These are phyloP conservation scores for Neofelis nebulosa DNA, from an alignment of 2,113 vertebrate genomes.

Conservation along the genomic window DNA sequence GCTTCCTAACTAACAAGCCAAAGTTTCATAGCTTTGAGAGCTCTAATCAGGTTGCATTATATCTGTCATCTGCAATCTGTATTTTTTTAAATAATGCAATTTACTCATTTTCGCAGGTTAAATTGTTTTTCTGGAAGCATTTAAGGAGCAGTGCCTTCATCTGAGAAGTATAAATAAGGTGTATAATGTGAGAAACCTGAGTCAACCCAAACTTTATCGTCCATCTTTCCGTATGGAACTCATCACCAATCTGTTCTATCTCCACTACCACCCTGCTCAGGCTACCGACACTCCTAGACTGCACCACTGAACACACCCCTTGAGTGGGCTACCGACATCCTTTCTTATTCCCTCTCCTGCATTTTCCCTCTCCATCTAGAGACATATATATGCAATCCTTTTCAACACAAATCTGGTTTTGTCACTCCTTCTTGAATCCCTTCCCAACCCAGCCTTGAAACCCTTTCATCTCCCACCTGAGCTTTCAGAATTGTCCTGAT, in stretches of 20 bases:
- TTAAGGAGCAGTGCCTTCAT: background rate
- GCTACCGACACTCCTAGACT: background rate
- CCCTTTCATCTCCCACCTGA: background rate
- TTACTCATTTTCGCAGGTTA: constrained; percentile 1
- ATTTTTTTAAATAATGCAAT: constrained; percentile 7
- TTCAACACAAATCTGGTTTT: background rate
- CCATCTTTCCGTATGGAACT: background rate
- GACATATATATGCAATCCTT: background rate
- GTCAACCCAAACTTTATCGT: background rate
- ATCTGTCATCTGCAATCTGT: background rate
- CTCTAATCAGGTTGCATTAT: background rate
- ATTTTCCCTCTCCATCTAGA: background rate
- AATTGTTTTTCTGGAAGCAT: background rate
- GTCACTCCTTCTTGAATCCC: background rate
- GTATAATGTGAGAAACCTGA: background rate
- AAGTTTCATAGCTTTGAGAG: background rate
- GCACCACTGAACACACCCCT: background rate
- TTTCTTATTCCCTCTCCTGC: background rate
- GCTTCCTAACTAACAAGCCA: background rate
- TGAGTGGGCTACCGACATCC: background rate
- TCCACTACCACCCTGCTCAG: background rate
- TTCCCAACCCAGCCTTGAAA: background rate
- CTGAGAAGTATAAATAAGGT: background rate
- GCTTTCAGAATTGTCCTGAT: background rate
- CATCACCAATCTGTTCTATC: background rate